Percentiles rank a stretch among this genome's conserved stretches.
phyloP scores from a whole-genome alignment of 2,113 vertebrate species.

The Platycercus adscitus region DNA sequence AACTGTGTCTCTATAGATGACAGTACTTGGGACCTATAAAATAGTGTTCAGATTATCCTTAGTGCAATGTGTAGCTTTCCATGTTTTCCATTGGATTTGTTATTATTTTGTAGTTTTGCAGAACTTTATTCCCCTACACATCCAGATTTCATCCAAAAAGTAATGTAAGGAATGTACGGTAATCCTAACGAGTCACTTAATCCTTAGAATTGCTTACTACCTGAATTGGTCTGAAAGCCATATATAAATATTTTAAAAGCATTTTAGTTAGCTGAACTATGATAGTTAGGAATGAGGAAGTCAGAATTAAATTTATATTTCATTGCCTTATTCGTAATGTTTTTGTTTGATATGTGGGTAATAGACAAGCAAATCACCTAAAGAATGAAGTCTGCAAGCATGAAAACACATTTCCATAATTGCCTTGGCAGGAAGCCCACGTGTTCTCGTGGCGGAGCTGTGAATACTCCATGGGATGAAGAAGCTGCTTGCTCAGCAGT shows the following conservation, averaged over 20 bases:
- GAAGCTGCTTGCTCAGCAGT: background rate
- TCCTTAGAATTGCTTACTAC: background rate
- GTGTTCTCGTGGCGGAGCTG: background rate
- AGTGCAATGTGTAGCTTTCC: background rate
- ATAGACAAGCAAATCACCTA: slow-evolving; percentile 48
- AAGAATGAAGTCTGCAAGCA: slow-evolving; percentile 50
- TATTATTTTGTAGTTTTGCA: background rate
- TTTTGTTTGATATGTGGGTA: slow-evolving; percentile 46
- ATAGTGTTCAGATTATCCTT: background rate
- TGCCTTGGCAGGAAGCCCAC: slow-evolving; percentile 30
- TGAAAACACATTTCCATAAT: slow-evolving; percentile 53
- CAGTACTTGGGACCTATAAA: background rate
- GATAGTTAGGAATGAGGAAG: slow-evolving; percentile 8
- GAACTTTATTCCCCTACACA: background rate
- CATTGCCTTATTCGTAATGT: slow-evolving; percentile 32
- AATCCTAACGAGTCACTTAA: background rate
- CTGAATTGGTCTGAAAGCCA: background rate
- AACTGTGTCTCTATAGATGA: background rate
- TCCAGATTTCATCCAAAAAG: background rate
- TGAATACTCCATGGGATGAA: background rate
- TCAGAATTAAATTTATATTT: slow-evolving; percentile 43
- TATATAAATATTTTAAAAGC: slow-evolving; percentile 1
- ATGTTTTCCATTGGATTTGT: background rate
- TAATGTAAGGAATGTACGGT: background rate
- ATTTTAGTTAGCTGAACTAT: slow-evolving; percentile 11